phyloP scores from a whole-genome alignment of 2,888 invertebrate species.

The Lamproptera curius region DNA sequence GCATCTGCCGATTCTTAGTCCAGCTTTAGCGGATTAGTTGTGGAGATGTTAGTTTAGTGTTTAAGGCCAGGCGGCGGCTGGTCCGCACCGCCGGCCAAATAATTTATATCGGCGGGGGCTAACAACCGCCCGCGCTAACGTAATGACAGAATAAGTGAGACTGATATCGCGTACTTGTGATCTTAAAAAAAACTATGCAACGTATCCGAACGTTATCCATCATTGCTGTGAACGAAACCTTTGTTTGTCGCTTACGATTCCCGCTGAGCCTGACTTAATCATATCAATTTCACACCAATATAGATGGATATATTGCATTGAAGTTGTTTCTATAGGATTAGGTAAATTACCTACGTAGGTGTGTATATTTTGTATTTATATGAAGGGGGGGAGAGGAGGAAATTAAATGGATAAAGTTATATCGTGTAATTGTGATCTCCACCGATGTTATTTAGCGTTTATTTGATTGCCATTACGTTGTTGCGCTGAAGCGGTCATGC shows the following conservation, averaged over 20 bases:
- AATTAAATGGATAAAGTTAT: conserved; percentile 44
- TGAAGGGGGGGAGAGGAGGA: conserved; percentile 31
- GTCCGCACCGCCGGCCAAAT: conserved; percentile 48
- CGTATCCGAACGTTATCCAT: conserved; percentile 37
- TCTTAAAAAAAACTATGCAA: conserved; percentile 44
- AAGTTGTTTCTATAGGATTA: conserved; percentile 66
- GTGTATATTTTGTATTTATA: conserved; percentile 77
- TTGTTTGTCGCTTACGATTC: conserved; percentile 49
- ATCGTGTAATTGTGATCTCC: conserved; percentile 77
- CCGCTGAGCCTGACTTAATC: conserved; percentile 55
- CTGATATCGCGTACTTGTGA: conserved; percentile 72
- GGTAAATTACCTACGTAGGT: conserved; percentile 61
- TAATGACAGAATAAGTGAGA: conserved; percentile 77
- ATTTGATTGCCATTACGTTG: conserved; percentile 74
- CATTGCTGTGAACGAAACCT: conserved; percentile 31
- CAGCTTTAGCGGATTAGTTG: no score
- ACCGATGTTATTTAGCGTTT: conserved; percentile 77
- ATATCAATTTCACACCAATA: conserved; percentile 73
- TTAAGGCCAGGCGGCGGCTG: conserved; percentile 51
- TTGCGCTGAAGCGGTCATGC: conserved; percentile 53
- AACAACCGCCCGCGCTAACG: conserved; percentile 50
- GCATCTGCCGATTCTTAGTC: no score
- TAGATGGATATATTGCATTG: conserved; percentile 71
- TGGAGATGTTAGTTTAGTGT: conserved; percentile 53
- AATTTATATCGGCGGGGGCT: conserved; percentile 49